Evolutionary conservation across 2,113 vertebrate species (phyloP).

Genomic region (Chaenocephalus aceratus): DNA sequence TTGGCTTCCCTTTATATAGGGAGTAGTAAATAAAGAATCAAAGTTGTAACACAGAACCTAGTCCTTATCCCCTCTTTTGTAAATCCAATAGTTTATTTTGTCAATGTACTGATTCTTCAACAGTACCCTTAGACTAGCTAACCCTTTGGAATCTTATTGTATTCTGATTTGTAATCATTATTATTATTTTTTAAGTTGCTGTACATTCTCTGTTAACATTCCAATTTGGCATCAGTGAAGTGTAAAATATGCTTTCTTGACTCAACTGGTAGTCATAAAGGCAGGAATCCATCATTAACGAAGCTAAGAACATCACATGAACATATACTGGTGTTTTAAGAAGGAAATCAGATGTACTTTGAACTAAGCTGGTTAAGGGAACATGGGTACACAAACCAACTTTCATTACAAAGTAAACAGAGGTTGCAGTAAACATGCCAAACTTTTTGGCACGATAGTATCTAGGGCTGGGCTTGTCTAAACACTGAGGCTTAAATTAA

Average conservation of each 20-base stretch:
- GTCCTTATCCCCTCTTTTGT: too few relatives aligned
- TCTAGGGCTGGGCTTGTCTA: not conserved
- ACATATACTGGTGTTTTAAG: not conserved
- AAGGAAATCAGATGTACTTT: not conserved
- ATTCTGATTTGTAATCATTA: not conserved
- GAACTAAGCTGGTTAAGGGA: not conserved
- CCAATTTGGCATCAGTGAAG: not conserved
- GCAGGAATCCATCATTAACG: too few relatives aligned
- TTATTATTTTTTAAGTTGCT: not conserved
- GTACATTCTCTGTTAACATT: not conserved
- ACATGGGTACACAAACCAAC: not conserved
- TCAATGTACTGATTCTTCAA: not conserved
- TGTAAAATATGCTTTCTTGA: not conserved
- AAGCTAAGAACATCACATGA: too few relatives aligned
- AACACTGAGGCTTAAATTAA: not conserved
- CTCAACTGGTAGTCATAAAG: not conserved
- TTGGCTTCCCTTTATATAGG: not conserved
- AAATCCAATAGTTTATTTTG: not conserved
- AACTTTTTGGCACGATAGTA: not conserved
- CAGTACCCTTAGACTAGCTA: not conserved
- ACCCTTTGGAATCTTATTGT: not conserved
- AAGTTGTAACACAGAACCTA: not conserved
- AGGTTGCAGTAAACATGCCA: not conserved
- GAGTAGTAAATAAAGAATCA: not conserved
- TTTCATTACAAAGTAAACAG: not conserved